Percentiles rank a stretch among this genome's conserved stretches.
Conservation (phyloP, 2,888 invertebrate species). For the Cheilosia vulpina region DNA sequence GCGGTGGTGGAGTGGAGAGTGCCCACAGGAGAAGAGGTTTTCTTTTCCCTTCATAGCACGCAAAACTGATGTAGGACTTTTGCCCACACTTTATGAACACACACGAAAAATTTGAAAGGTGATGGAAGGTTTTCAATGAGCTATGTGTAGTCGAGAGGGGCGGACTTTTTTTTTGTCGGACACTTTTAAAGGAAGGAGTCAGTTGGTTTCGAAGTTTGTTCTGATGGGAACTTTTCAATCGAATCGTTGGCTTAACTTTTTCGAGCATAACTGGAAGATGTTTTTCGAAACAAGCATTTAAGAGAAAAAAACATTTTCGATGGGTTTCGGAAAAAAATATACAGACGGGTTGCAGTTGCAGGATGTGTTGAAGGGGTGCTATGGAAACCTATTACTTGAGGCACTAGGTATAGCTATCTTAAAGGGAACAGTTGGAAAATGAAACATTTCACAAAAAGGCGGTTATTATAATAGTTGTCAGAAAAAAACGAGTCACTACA, state of each 20-base stretch:
- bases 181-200: neutral
- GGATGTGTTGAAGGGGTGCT: no score
- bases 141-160: neutral
- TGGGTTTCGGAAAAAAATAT: no score
- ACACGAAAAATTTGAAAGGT: constrained; percentile 32
- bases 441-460: no score
- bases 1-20: neutral
- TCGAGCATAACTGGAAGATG: neutral
- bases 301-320: neutral
- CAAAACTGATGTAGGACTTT: constrained; percentile 31
- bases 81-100: constrained; percentile 11
- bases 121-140: constrained; percentile 43
- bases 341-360: no score
- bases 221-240: constrained; percentile 28
- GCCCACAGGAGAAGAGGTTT: constrained; percentile 8
- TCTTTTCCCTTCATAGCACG: constrained; percentile 19
- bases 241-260: constrained; percentile 18
- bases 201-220: constrained; percentile 25
- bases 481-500: no score
- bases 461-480: no score
- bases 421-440: no score
- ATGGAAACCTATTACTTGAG: no score
- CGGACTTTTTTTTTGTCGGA: neutral
- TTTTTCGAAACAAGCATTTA: neutral
- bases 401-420: no score